Base-by-base conservation (phyloP, 2,113 vertebrate genomes). In the Ochotona princeps region DNA sequence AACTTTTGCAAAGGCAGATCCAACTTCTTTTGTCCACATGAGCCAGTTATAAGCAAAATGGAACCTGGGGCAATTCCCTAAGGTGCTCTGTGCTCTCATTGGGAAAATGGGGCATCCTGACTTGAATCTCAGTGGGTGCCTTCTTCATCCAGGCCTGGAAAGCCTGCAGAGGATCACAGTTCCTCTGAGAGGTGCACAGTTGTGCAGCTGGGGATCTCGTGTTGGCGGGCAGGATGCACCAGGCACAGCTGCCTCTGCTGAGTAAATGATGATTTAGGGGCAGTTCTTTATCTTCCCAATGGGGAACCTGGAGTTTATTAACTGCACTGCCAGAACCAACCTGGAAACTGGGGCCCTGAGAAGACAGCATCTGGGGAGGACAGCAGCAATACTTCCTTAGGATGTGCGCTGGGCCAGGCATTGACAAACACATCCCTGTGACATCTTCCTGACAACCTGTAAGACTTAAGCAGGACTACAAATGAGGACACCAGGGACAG, bases 381-480 rank as follows among this genome's bases (percentile, higher is more conserved):
- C 54, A 49, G 72, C 13, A 32, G 76, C 10, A 23, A 21, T 25
- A 65, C 18, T 67, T 78, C 23, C 75, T 20, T 75, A 75, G 80
- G 72, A 57, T 5, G 35, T 73, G 13, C 17, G 6, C 14, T 0
- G 44, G 25, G 54, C 67, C 35, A 61, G 61, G 38, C 0, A 4
- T 47, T 80, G 13, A 79, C 7, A 85, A 21, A 67, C 25, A 69
- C 20, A 47, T 78, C 30, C 44, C 4, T 0, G 23, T 28, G 84
- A 79, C 14, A 72, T 81, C 78, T 93, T 93, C 61, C 57, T 25
- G 54, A 92, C 66, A 44, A 66, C n/a, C 76, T 20, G 30, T 17
- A n/a, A 72, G 66, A 47, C 32, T 2, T 13, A 30, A 7, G 63
- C 54, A 18, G 47, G 49, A 80, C 78, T 35, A 23, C 20, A 44